Base-by-base conservation (phyloP, 1,140 invertebrate genomes). In the Sinonovacula constricta region DNA sequence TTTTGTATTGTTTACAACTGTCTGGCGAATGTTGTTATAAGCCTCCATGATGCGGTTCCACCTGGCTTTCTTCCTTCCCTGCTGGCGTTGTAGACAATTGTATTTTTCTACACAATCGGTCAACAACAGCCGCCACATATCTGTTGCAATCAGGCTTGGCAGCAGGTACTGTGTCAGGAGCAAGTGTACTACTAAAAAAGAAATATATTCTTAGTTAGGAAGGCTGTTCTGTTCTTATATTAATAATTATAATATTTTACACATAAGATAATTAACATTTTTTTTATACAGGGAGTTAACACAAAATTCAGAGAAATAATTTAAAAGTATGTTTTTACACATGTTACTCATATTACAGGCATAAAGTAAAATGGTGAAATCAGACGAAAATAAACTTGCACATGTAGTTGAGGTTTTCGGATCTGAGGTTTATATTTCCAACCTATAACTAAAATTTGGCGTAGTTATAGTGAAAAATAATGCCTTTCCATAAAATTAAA, bases 101-200 rank as follows among this genome's bases (percentile, higher is more conserved):
- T 49, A 51, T 4, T 4, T n/a, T 28, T 2, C 18, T 10, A 51
- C 36, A 51, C 36, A 67, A n/a, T 4, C 45, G 4, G 2, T 49
- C 3, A 24, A 67, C 36, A 18, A 67, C 5, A 10, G 65, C 65
- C 24, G 45, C 65, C 2, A 49, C 36, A 67, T 67, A 67, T 5
- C 65, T 31, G 39, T 67, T 67, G 26, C 39, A 67, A 45, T 51
- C 65, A 12, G 39, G 65, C 26, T n/a, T 22, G 33, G 65, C 45
- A 24, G 65, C 65, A 3, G 65, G 65, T 28, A 45, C n/a, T 28
- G 45, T 30, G 39, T 67, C 36, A 14, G 65, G 65, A 3, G 31
- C 65, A 24, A 3, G 3, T 22, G 33, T 39, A 51, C 65, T 49
- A 49, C 65, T 67, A 45, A 14, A 67, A 67, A 34, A n/a, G n/a